These are phyloP conservation scores for Formicarius rufipectus DNA, from an alignment of 2,113 vertebrate species.

Conservation along the genomic window DNA sequence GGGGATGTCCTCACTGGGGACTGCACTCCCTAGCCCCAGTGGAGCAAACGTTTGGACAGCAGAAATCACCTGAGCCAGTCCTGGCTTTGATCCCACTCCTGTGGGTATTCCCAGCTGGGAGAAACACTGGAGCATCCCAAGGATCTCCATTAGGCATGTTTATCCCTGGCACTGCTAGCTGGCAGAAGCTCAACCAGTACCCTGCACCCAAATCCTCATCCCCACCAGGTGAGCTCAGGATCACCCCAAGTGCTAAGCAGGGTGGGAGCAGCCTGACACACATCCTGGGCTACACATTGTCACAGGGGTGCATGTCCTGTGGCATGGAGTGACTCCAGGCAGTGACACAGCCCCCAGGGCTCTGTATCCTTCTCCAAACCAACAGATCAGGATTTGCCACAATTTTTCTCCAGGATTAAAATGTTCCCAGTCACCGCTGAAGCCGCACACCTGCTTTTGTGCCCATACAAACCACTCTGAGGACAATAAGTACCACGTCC, in stretches of 20 bases:
- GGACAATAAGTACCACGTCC: accelerated
- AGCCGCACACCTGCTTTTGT: accelerated
- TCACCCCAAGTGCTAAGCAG: background rate
- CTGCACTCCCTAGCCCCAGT: background rate
- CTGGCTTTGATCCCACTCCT: accelerated
- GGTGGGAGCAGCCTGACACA: background rate
- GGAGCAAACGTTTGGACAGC: background rate
- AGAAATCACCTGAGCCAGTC: background rate
- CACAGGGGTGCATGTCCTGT: accelerated
- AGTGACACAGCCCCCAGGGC: background rate
- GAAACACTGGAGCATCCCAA: accelerated
- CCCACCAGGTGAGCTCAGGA: background rate
- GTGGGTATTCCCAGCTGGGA: background rate
- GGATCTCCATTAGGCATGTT: accelerated
- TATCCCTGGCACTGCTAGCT: background rate
- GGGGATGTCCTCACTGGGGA: background rate
- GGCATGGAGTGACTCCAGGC: accelerated
- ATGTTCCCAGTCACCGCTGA: accelerated
- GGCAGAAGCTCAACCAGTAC: background rate
- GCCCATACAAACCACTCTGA: background rate
- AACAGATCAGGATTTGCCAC: accelerated
- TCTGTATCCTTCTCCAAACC: background rate
- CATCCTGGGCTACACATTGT: accelerated
- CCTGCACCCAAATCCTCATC: background rate
- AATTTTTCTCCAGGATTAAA: background rate